These are phyloP conservation scores for Bothrops jararaca DNA, from an alignment of 2,113 vertebrate genomes.

Conservation along the genomic window DNA sequence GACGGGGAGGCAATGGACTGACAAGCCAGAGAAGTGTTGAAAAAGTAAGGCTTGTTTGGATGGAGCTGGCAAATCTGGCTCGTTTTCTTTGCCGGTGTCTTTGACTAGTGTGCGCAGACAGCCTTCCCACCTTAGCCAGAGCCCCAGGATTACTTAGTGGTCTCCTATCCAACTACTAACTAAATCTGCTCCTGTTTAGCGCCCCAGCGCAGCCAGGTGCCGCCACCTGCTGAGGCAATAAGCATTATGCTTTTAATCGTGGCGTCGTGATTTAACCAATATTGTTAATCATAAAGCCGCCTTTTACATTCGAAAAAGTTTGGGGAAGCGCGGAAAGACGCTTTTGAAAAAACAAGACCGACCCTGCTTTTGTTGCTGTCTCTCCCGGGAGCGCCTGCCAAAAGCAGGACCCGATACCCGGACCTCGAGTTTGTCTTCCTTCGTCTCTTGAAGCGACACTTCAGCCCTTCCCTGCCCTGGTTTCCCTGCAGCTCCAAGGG, in stretches of 20 bases:
- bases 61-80: not conserved
- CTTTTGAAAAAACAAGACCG: not conserved
- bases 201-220: not conserved
- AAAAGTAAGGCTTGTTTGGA: not conserved
- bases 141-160: not conserved
- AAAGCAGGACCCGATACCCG: not conserved
- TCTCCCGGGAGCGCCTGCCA: not conserved
- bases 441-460: not conserved
- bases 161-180: not conserved
- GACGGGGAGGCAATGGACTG: not conserved
- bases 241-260: not conserved
- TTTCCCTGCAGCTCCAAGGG: not conserved
- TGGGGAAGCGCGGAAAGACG: not conserved
- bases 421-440: not conserved
- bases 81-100: not conserved
- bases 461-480: not conserved
- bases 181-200: not conserved
- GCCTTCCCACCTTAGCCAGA: not conserved
- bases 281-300: not conserved
- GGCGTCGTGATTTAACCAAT: not conserved
- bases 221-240: not conserved
- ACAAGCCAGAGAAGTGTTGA: not conserved
- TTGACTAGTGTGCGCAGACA: not conserved
- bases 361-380: not conserved
- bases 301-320: not conserved